Evolutionary conservation across 2,888 invertebrate genomes (phyloP).

Genomic region (Boloria selene): DNA sequence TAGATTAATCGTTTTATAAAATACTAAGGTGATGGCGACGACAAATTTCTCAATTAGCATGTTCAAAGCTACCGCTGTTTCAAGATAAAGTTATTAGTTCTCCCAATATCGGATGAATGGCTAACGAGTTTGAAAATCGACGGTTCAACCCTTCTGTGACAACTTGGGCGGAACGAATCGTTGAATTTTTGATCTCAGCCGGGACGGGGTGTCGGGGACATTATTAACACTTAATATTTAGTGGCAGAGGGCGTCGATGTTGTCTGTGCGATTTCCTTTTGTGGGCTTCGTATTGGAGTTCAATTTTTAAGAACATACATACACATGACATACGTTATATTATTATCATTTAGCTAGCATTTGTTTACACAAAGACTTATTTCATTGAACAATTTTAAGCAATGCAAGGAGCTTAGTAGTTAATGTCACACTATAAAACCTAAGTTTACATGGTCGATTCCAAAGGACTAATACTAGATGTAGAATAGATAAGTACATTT

Average conservation of each 20-base stretch:
- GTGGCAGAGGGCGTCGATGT: constrained; percentile 54
- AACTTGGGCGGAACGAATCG: constrained; percentile 64
- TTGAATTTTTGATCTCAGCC: constrained; percentile 69
- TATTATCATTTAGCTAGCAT: too few species aligned
- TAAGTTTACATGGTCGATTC: too few species aligned
- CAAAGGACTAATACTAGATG: too few species aligned
- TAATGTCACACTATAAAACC: too few species aligned
- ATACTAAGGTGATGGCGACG: too few species aligned
- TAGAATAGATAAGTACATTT: too few species aligned
- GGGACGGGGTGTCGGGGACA: constrained; percentile 58
- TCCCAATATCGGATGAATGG: constrained; percentile 61
- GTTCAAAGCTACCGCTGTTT: constrained; percentile 37
- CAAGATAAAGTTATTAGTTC: constrained; percentile 45
- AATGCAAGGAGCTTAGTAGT: too few species aligned
- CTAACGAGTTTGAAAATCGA: constrained; percentile 62
- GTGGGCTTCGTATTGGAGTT: constrained; percentile 17
- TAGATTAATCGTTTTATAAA: too few species aligned
- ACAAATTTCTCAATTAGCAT: not conserved
- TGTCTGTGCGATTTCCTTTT: constrained; percentile 53
- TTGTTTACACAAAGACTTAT: too few species aligned
- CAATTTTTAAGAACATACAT: not conserved
- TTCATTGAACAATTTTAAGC: too few species aligned
- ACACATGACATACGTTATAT: too few species aligned
- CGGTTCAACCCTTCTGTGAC: constrained; percentile 59
- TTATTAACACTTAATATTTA: constrained; percentile 78